Base-by-base conservation (phyloP, 92 coral and sea anemone species). In the Palythoa grandiflora region DNA sequence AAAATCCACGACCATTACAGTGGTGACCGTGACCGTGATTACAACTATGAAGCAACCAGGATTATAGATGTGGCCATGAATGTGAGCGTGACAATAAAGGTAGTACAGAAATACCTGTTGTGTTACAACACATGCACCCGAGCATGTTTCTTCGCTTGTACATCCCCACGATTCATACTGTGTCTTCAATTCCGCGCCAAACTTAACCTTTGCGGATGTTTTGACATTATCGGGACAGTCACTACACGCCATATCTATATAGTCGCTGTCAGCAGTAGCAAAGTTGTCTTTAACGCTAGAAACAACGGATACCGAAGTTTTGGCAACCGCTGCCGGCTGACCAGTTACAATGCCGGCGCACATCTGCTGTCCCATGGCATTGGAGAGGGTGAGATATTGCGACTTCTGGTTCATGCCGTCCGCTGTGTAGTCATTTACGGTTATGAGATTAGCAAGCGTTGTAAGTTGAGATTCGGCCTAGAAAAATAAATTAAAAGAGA, bases 281-380 rank as follows among this genome's bases (percentile, higher is more conserved):
- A 91, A 90, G 38, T 85, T 65, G 84, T 87, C 71, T 71, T 87
- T 92, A 71, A 87, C 94, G 1, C 80, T 85, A n/a, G 95, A 87
- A 15, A 95, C 74, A 0, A 94, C 95, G 15, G 94, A 81, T 17
- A 90, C 75, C 1, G 83, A 72, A n/a, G 92, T 83, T 84, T 88
- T 86, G 70, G 92, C 98, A 10, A 93, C 53, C n/a, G 84, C 86
- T 4, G 91, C 89, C 0, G 98, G 91, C 83, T 88, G 83, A 3
- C 95, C 96, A 12, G 85, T 81, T 5, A 92, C 95, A 44, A 91
- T 90, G 3, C 93, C 93, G 73, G 92, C 93, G 44, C 98, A 95
- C 79, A 95, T 74, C 55, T 92, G 86, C 37, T 78, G 87, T 40
- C 96, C 95, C 11, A 79, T 48, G 5, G 94, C 71, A 60, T 78